These are phyloP conservation scores for Bombycilla garrulus DNA, from an alignment of 2,113 vertebrate species.

Conservation along the genomic window DNA sequence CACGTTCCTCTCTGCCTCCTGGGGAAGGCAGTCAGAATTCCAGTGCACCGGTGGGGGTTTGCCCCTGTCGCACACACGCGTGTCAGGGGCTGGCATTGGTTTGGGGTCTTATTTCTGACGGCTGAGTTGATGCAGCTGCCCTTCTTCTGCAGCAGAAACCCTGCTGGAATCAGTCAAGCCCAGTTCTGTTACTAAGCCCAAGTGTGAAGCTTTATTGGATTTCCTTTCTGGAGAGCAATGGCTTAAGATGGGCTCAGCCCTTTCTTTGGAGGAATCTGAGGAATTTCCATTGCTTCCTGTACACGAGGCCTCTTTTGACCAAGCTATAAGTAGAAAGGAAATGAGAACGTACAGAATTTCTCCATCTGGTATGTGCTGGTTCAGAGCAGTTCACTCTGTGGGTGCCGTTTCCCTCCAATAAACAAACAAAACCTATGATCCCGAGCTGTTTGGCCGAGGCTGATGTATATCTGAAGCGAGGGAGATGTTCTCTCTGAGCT, in stretches of 20 bases:
- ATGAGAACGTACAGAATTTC: conserved; percentile 48
- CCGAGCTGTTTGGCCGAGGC: neutral
- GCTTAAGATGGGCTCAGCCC: conserved; percentile 53
- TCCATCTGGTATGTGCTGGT: conserved; percentile 39
- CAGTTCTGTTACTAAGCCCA: neutral
- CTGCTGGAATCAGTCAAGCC: neutral
- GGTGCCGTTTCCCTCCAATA: neutral
- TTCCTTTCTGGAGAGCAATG: conserved; percentile 56
- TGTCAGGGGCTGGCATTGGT: neutral
- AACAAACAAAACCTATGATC: conserved; percentile 29
- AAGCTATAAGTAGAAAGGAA: conserved; percentile 61
- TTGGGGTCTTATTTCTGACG: neutral
- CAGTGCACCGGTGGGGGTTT: rapidly evolving
- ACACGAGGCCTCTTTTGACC: conserved; percentile 50
- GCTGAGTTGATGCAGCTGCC: neutral
- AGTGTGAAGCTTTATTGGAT: conserved; percentile 43
- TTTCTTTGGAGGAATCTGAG: conserved; percentile 62
- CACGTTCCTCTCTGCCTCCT: neutral
- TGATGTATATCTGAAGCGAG: neutral
- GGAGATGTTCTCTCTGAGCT: neutral
- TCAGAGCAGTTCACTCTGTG: neutral
- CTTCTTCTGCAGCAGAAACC: neutral
- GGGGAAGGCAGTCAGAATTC: neutral
- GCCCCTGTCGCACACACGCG: rapidly evolving
- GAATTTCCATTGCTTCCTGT: conserved; percentile 74